phyloP scores from a whole-genome alignment of 2,113 vertebrate genomes.

The Oenanthe melanoleuca region DNA sequence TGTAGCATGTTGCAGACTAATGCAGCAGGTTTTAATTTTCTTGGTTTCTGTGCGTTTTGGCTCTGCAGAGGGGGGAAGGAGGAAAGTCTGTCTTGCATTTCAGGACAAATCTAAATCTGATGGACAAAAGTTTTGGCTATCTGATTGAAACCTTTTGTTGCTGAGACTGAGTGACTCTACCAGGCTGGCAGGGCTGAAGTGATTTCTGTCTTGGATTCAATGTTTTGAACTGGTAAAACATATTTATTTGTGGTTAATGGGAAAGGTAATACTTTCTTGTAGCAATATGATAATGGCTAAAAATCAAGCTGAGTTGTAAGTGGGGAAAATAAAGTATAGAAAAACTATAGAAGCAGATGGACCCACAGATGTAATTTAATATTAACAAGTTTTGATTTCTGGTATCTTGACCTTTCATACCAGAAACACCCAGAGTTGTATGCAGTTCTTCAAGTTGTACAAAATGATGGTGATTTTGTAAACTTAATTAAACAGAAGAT shows the following conservation, averaged over 20 bases:
- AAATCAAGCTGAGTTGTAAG: neutral
- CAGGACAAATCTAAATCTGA: constrained; percentile 51
- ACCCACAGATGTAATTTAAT: neutral
- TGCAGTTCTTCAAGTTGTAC: neutral
- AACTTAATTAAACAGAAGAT: neutral
- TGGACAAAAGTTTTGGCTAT: constrained; percentile 39
- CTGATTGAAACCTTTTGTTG: constrained; percentile 50
- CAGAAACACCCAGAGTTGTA: neutral
- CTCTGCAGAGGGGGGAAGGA: neutral
- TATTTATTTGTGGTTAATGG: neutral
- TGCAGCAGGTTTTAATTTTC: constrained; percentile 68
- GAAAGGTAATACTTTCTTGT: neutral
- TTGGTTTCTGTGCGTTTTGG: constrained; percentile 27
- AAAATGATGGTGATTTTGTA: neutral
- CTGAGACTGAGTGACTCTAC: constrained; percentile 11
- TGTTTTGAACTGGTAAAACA: neutral
- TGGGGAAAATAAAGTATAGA: neutral
- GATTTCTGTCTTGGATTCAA: neutral
- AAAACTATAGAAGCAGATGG: neutral
- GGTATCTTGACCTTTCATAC: neutral
- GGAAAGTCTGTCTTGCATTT: constrained; percentile 59
- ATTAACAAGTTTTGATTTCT: neutral
- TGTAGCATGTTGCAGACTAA: constrained; percentile 41
- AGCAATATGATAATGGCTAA: neutral
- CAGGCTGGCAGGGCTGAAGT: neutral